Conservation (phyloP, 2,797 vertebrate genomes). For the Eulemur albifrons region DNA sequence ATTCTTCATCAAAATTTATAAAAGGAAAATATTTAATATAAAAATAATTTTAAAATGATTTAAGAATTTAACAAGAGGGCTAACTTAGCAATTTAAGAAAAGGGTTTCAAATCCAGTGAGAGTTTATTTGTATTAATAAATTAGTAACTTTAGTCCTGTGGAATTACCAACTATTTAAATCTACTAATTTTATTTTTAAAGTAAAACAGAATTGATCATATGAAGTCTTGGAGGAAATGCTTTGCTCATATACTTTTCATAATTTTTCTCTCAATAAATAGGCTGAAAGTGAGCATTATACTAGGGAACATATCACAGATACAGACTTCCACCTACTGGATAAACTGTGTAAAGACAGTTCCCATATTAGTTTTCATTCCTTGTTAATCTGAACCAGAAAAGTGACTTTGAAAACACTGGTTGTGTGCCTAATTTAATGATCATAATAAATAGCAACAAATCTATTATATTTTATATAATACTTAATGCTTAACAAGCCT, state of each 20-base stretch:
- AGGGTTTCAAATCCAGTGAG: neutral
- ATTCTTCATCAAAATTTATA: neutral
- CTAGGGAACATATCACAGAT: neutral
- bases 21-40: neutral
- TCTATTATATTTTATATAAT: neutral
- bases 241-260: neutral
- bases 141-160: neutral
- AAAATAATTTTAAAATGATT: neutral
- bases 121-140: neutral
- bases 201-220: neutral
- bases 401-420: neutral
- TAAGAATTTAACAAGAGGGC: neutral
- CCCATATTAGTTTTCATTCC: neutral
- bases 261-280: neutral
- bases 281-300: neutral
- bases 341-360: neutral
- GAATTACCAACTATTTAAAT: neutral
- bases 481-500: neutral
- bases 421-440: neutral
- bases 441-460: neutral
- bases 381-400: neutral
- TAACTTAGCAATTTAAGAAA: neutral
- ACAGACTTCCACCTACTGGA: slow-evolving; percentile 62
- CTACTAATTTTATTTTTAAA: slow-evolving; percentile 29
- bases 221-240: neutral